A percentile compares a stretch with the other conserved stretches of the same genome.
Conservation (phyloP, 2,888 invertebrate genomes). For the Ceriagrion tenellum region DNA sequence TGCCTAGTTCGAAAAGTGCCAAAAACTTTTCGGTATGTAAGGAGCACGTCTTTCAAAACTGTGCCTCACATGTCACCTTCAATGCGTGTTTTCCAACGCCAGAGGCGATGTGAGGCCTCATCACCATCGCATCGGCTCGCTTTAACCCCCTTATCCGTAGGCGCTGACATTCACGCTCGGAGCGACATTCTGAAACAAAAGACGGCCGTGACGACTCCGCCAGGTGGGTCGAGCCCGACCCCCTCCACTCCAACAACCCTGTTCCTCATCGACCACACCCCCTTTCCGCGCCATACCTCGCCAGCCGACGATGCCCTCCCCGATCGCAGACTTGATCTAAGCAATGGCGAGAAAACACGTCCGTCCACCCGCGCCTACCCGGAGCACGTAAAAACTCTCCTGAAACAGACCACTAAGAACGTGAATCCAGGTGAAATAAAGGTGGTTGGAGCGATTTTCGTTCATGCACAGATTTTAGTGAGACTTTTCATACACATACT, state of each 20-base stretch:
- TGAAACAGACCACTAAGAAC: no score
- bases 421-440: no score
- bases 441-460: no score
- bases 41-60: background rate
- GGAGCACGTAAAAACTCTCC: no score
- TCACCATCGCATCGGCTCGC: background rate
- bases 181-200: slow-evolving; percentile 33
- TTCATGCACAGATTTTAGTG: no score
- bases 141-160: background rate
- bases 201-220: slow-evolving; percentile 10
- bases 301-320: background rate
- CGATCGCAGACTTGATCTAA: background rate
- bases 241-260: background rate
- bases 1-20: no score
- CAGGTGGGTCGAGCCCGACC: background rate
- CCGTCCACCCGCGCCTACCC: no score
- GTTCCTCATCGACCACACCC: background rate
- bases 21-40: background rate
- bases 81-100: background rate
- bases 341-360: no score
- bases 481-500: no score
- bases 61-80: background rate
- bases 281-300: background rate
- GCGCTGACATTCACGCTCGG: slow-evolving; percentile 62
- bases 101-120: background rate